Percentiles rank a stretch among this genome's conserved stretches.
phyloP scores from a whole-genome alignment of 2,888 invertebrate genomes.

The Venusia cambrica region DNA sequence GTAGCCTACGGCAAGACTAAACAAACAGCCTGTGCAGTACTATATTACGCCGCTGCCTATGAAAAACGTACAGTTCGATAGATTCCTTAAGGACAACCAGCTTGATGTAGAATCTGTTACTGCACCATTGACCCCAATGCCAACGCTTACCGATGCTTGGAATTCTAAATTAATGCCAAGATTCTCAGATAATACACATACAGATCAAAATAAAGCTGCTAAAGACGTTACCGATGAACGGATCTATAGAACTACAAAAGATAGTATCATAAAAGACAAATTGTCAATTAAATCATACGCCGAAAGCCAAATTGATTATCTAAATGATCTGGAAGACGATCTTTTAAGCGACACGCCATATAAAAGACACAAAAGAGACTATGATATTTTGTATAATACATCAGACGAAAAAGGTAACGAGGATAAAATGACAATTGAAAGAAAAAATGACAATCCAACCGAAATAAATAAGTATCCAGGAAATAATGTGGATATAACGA shows the following conservation, averaged over 20 bases:
- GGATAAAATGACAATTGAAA: slow-evolving; percentile 12
- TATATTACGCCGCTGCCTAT: slow-evolving; percentile 61
- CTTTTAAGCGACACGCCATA: slow-evolving; percentile 5
- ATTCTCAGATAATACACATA: background rate
- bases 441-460: no score
- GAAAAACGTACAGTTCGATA: slow-evolving; percentile 47
- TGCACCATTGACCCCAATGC: slow-evolving; percentile 34
- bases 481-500: slow-evolving; percentile 35
- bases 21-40: slow-evolving; percentile 47
- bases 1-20: slow-evolving; percentile 34
- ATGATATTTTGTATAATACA: background rate
- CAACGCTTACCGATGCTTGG: slow-evolving; percentile 12
- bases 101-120: slow-evolving; percentile 54
- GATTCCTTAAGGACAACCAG: slow-evolving; percentile 49
- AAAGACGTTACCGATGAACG: background rate
- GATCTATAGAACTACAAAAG: background rate
- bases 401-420: background rate
- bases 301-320: slow-evolving; percentile 26
- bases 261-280: background rate
- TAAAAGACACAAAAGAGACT: slow-evolving; percentile 18
- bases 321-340: slow-evolving; percentile 23
- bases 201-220: slow-evolving; percentile 1
- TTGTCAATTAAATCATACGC: slow-evolving; percentile 7
- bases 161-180: background rate
- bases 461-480: no score